These are phyloP conservation scores for Aelia acuminata DNA, from an alignment of 2,888 invertebrate species.

Conservation along the genomic window DNA sequence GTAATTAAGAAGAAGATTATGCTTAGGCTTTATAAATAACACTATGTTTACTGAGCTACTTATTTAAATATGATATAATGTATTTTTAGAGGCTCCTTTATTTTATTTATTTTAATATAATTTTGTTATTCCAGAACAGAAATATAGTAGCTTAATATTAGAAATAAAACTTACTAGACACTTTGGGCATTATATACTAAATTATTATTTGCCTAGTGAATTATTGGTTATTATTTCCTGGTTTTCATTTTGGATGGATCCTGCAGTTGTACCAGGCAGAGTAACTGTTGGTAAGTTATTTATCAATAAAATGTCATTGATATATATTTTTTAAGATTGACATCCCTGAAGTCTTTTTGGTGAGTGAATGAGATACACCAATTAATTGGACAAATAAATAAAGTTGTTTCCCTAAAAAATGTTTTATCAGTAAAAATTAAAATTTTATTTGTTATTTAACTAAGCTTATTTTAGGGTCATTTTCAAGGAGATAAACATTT, in stretches of 20 bases:
- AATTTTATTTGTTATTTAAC: no score
- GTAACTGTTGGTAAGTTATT: slow-evolving; percentile 79
- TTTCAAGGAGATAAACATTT: background rate
- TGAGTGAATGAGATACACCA: no score
- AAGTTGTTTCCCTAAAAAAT: no score
- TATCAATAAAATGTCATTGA: background rate
- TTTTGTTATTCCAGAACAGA: background rate
- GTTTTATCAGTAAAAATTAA: no score
- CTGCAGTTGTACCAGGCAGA: slow-evolving; percentile 85
- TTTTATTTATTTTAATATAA: background rate
- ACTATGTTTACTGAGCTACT: no score
- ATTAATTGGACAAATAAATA: no score
- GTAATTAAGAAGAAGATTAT: no score
- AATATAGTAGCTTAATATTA: slow-evolving; percentile 80
- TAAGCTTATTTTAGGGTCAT: background rate
- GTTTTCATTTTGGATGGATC: slow-evolving; percentile 91
- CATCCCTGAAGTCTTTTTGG: no score
- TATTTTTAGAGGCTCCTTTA: no score
- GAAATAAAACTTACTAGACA: slow-evolving; percentile 84
- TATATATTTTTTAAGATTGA: no score
- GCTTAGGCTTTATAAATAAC: no score
- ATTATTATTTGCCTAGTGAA: slow-evolving; percentile 89
- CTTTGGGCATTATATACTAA: slow-evolving; percentile 89
- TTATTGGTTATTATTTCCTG: slow-evolving; percentile 88
- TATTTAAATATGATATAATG: no score